Conservation (phyloP, 2,113 vertebrate species). For the Crotalus horridus region DNA sequence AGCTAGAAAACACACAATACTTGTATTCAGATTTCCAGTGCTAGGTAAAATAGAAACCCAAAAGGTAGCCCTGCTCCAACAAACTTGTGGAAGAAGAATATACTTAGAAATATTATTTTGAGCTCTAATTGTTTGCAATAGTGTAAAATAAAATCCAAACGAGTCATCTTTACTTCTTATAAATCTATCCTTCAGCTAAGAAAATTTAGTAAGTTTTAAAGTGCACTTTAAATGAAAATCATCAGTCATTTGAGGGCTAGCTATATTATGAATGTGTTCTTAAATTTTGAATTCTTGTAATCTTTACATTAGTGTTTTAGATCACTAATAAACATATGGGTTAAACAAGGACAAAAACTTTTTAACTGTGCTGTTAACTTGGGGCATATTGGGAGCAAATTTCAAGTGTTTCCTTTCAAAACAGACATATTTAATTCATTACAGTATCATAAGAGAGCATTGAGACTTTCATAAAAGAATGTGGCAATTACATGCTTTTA, state of each 20-base stretch:
- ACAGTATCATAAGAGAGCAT: not conserved
- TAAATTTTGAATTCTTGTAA: not conserved
- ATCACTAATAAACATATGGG: not conserved
- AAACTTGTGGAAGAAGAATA: accelerated
- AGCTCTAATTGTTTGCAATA: not conserved
- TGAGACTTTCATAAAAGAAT: not conserved
- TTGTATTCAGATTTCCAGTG: not conserved
- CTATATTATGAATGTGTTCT: not conserved
- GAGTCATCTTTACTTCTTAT: not conserved
- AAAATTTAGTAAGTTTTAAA: not conserved
- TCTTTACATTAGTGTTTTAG: not conserved
- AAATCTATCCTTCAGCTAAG: not conserved
- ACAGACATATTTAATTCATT: not conserved
- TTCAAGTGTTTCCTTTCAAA: not conserved
- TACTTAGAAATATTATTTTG: not conserved
- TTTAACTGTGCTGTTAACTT: not conserved
- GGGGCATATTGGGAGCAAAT: not conserved
- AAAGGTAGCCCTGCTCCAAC: not conserved
- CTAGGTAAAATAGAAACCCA: not conserved
- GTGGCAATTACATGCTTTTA: not conserved
- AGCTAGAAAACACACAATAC: conserved; percentile 23
- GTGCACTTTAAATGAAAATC: not conserved
- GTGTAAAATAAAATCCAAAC: not conserved
- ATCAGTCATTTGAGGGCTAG: not conserved
- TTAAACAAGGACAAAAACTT: not conserved